Evolutionary conservation across 2,888 invertebrate genomes (phyloP), one percentile per base, ranked within the genome.

Genomic region (Caenorhabditis imperialis): DNA sequence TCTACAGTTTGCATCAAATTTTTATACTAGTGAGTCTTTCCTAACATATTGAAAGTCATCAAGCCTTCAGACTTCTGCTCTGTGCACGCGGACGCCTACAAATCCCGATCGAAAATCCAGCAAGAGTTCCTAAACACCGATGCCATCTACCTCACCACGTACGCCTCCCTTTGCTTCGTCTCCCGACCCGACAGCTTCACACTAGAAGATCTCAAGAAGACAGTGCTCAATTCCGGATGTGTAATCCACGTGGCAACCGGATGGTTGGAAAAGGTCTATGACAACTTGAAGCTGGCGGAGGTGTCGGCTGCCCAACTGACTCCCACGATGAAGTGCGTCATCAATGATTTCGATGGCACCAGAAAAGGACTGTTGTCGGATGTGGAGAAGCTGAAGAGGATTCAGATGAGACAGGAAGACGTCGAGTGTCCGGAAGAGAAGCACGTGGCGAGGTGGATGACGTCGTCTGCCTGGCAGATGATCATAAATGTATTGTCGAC

Each of bases 261-360:
- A 0, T 97, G 96, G 96, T 91, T 97, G 2, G 92, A 94, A 35
- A 95, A 96, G 87, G 90, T 97, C 7, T 97, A 96, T 88, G 94
- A 94, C 84, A 93, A 93, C 87, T 18, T 79, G 40, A 63, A 55
- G 18, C 5, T 53, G 5, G 42, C 63, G 2, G 48, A 61, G 25
- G 54, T 53, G 1, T 51, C 48, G n/a, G 6, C 48, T 6, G 23
- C 12, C n/a, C 57, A 55, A 14, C 37, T 74, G 4, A 57, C 74
- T n/a, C 50, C 57, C 2, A 45, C 50, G 6, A 10, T 74, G 14
- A 16, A 23, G n/a, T 54, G 67, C 35, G 65, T 71, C 1, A 61
- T 75, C 18, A 67, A 71, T 27, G 71, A 83, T 48, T 83, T 78
- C 38, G 79, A 81, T 40, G 81, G 81, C 14, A 44, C 73, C 45